Evolutionary conservation across 2,797 vertebrate genomes (phyloP).

Genomic region (Buphagus erythrorhynchus): DNA sequence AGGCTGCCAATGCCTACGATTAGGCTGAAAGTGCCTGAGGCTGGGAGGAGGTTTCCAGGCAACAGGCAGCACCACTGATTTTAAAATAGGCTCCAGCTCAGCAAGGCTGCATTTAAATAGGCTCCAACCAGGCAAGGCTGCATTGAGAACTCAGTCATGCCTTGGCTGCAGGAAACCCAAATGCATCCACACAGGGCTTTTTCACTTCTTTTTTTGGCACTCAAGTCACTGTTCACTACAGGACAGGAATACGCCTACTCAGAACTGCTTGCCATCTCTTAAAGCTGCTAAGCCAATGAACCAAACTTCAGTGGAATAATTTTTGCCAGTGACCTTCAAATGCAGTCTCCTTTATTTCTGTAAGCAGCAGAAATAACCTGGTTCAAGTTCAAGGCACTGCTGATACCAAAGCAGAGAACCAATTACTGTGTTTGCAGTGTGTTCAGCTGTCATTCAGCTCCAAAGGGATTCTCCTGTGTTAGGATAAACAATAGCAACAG

Average conservation of each 20-base stretch:
- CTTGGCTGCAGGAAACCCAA: not conserved
- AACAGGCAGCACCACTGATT: slow-evolving; percentile 30
- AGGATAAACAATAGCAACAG: not conserved
- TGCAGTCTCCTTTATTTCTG: not conserved
- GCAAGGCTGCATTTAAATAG: not conserved
- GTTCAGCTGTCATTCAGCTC: not conserved
- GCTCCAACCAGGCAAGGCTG: not conserved
- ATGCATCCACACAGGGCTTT: not conserved
- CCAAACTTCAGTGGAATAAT: not conserved
- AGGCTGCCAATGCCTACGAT: slow-evolving; percentile 32
- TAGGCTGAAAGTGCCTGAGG: slow-evolving; percentile 15
- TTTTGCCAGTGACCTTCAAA: not conserved
- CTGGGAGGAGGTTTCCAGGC: slow-evolving; percentile 46
- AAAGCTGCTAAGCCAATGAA: not conserved
- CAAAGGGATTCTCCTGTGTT: not conserved
- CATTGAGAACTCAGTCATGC: slow-evolving; percentile 22
- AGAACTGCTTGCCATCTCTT: not conserved
- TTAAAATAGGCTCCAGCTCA: not conserved
- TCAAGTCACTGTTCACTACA: accelerated
- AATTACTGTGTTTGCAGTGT: not conserved
- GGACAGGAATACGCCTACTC: not conserved
- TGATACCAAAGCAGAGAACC: not conserved
- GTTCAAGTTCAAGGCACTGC: not conserved
- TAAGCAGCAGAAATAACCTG: not conserved
- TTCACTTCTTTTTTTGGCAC: not conserved